Base-by-base conservation (phyloP, 2,888 invertebrate species). In the Scelioninae gen. 2 region DNA sequence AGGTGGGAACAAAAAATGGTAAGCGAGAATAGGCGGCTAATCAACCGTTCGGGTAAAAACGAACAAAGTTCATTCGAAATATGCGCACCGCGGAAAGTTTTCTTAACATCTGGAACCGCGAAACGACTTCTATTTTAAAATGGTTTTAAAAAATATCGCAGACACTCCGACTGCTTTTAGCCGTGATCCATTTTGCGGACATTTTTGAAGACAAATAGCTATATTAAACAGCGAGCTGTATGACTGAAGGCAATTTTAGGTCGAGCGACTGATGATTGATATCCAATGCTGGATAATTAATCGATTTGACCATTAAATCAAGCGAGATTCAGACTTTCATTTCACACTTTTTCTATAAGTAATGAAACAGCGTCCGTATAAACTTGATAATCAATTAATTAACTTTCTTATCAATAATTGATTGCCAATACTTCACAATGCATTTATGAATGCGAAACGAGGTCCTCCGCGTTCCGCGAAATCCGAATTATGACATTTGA, bases 221-320 rank as follows among this genome's bases (percentile, higher is more conserved):
- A 50, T 58, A 52, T 69, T 45, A 60, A 69, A 69, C 22, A 48
- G 11, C 60, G 3, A 31, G 58, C 46, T 60, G 46, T 43, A 48
- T 46, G 31, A 53, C 43, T 11, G 18, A 41, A 46, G 18, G 53
- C 46, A 35, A 60, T 52, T 67, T 16, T 22, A 57, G 50, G 58
- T 35, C 39, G 52, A 22, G 22, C 45, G 60, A 37, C 55, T 61
- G 55, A 61, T 69, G 68, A 60, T 75, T 75, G 74, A 76, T 77
- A 72, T 65, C 65, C 67, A 70, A 43, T 60, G 58, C 39, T 43
- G 28, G 28, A 57, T 74, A 76, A 78, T 76, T 76, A 75, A 78
- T 77, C 65, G 73, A 19, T 55, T 50, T 50, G 58, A 68, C 57
- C 75, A 75, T 77, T 77, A 76, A 75, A 73, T 68, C 55, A 43